Percentiles rank a stretch among this genome's conserved stretches.
These are phyloP conservation scores for Rallus limicola DNA, from an alignment of 2,113 vertebrate genomes.

Conservation along the genomic window DNA sequence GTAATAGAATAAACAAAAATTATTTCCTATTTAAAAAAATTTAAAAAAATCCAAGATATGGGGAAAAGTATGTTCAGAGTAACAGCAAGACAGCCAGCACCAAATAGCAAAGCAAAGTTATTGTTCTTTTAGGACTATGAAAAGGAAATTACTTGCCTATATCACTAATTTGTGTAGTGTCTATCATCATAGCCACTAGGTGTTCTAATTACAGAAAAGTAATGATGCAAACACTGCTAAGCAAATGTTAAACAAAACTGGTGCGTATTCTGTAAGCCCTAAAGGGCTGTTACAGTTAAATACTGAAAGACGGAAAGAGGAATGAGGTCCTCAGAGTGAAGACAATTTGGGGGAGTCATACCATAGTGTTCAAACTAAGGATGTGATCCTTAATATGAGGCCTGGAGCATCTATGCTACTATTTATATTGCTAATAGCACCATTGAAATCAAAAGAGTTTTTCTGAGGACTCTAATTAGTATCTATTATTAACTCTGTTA, in stretches of 20 bases:
- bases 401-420: background rate
- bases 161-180: background rate
- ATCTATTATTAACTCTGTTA: background rate
- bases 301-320: background rate
- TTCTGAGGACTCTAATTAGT: background rate
- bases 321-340: background rate
- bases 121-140: background rate
- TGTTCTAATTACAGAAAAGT: conserved; percentile 36
- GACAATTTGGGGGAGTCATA: background rate
- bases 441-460: background rate
- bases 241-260: conserved; percentile 12
- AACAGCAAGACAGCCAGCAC: background rate
- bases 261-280: background rate
- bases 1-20: background rate
- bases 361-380: background rate
- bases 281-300: background rate
- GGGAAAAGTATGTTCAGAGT: background rate
- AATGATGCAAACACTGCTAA: conserved; percentile 23
- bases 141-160: background rate
- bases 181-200: background rate
- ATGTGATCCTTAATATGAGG: background rate
- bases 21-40: background rate
- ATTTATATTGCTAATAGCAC: background rate
- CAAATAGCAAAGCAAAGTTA: background rate
- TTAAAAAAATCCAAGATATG: background rate